Evolutionary conservation across 1,140 invertebrate genomes (phyloP).

Genomic region (Meloidogyne chitwoodi): DNA sequence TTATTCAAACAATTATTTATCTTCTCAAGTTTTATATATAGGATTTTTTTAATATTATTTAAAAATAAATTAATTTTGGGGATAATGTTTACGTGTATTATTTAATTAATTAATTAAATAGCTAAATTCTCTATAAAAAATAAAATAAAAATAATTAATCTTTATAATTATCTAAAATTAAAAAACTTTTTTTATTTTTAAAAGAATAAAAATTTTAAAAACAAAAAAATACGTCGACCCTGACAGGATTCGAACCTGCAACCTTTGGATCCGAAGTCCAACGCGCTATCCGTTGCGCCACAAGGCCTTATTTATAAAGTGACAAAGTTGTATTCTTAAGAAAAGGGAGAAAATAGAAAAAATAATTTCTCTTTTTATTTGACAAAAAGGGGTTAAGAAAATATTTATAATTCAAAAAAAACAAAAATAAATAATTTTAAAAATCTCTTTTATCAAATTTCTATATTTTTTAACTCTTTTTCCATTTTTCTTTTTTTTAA

Average conservation of each 20-base stretch:
- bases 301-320: not conserved
- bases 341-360: too few species aligned
- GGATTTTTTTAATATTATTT: too few species aligned
- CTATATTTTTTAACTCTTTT: not conserved
- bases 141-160: too few species aligned
- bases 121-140: too few species aligned
- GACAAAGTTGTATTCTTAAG: not conserved
- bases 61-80: too few species aligned
- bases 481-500: not conserved
- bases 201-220: not conserved
- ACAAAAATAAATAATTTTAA: not conserved
- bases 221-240: conserved; percentile 18
- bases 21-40: too few species aligned
- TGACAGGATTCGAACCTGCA: conserved; percentile 34
- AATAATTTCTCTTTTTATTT: not conserved
- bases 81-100: too few species aligned
- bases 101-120: too few species aligned
- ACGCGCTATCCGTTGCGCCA: conserved; percentile 33
- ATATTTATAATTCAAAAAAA: not conserved
- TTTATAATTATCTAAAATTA: too few species aligned
- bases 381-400: not conserved
- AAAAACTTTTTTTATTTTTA: too few species aligned
- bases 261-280: conserved; percentile 29
- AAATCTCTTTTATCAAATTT: not conserved
- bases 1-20: too few species aligned